Evolutionary conservation across 2,888 invertebrate genomes (phyloP), one percentile per base, ranked within the genome.

Genomic region (Heliconius aoede): DNA sequence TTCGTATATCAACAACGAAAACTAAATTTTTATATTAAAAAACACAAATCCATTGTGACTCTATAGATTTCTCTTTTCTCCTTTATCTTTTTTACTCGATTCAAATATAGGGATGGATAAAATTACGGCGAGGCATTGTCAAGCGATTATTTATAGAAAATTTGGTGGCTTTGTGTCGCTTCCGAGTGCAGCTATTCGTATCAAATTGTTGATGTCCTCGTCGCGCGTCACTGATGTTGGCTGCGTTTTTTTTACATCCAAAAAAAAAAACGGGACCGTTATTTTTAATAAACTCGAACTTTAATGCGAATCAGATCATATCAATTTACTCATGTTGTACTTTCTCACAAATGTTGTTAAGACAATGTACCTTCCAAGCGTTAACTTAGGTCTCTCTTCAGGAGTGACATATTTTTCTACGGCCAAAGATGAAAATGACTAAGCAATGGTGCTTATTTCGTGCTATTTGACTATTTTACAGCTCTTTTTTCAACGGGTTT

Each of bases 91-190:
- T 93, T 94, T 92, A 91, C 88, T 88, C 85, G 88, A 91, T 92
- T 91, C 91, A 91, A 89, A 92, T 90, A 90, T 87, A 90, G 89
- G 91, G 91, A 90, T 89, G 92, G 91, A 92, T 93, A 90, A 93
- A 93, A 92, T 93, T 92, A 92, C 93, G 86, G 84, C 84, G 85
- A 85, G 84, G 88, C 88, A 91, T 93, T 93, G 93, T 94, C 86
- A 90, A 86, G 86, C 91, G 92, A 93, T 93, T 93, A 94, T 93
- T 94, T 93, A 92, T 94, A 93, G 92, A 93, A 92, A 92, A 92
- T 91, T 93, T 90, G 88, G 90, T 85, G 86, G 88, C 91, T 92
- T 94, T 93, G 92, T 93, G 88, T 86, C 86, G 88, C 88, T 89
- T 90, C 89, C 88, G 89, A 90, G 86, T 85, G 88, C 85, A 88